Evolutionary conservation across 2,113 vertebrate species (phyloP).

Genomic region (Megaceryle maxima): DNA sequence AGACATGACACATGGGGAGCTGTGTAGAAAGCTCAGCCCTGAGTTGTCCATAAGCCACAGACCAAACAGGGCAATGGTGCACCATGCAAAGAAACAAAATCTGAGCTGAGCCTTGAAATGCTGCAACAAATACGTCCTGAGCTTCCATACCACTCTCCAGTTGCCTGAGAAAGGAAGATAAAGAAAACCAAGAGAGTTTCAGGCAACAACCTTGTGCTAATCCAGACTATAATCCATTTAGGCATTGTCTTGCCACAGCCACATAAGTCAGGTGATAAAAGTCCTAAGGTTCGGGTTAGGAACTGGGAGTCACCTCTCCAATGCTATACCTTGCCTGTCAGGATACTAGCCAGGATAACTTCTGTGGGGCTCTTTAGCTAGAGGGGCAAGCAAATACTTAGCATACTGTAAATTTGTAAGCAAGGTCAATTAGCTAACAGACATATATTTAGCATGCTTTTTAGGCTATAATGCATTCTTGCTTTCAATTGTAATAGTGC

Average conservation of each 20-base stretch:
- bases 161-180: not conserved
- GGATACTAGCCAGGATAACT: not conserved
- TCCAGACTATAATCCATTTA: no score
- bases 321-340: not conserved
- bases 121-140: not conserved
- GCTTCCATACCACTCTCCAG: not conserved
- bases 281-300: no score
- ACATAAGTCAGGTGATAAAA: no score
- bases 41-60: not conserved
- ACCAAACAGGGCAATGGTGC: not conserved
- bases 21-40: not conserved
- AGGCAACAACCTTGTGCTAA: no score
- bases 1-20: not conserved
- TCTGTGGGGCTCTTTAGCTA: not conserved
- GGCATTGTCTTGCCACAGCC: no score
- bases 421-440: not conserved
- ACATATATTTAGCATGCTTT: not conserved
- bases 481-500: not conserved
- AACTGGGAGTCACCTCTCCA: no score
- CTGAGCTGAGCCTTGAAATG: not conserved
- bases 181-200: not conserved
- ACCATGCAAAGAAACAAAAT: not conserved
- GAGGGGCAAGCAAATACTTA: not conserved
- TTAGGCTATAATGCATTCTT: not conserved
- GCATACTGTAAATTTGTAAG: not conserved